Evolutionary conservation across 1,140 invertebrate genomes (phyloP).

Genomic region (Drosophila nasuta): DNA sequence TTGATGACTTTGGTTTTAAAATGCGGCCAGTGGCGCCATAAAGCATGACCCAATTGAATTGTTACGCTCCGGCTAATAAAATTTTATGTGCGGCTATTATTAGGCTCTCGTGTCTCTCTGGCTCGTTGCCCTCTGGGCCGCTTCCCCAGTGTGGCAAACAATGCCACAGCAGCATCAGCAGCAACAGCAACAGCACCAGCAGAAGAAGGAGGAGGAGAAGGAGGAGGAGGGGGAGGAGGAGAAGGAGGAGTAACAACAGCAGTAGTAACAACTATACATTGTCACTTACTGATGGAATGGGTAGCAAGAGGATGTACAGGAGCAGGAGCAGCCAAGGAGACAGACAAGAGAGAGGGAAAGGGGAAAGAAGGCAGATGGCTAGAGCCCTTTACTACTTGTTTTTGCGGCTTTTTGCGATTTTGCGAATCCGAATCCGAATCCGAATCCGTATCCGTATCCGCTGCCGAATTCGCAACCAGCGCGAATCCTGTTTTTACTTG

Average conservation of each 20-base stretch:
- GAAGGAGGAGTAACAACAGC: not conserved
- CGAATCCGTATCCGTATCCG: slow-evolving; percentile 27
- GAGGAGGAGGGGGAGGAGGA: no score
- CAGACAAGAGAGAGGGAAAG: no score
- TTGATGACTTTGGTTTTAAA: slow-evolving; percentile 39
- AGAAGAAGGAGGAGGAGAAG: no score
- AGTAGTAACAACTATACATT: slow-evolving; percentile 29
- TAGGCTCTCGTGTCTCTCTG: slow-evolving; percentile 58
- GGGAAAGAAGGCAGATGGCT: not conserved
- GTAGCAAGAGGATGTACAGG: not conserved
- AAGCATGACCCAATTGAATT: slow-evolving; percentile 82
- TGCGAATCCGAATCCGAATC: no score
- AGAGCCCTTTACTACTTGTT: slow-evolving; percentile 17
- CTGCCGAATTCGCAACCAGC: slow-evolving; percentile 22
- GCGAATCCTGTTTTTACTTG: slow-evolving; percentile 4
- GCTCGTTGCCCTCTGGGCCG: not conserved
- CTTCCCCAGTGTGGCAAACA: slow-evolving; percentile 2
- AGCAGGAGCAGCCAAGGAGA: not conserved
- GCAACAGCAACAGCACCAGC: not conserved
- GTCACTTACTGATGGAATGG: slow-evolving; percentile 18
- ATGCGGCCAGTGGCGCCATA: slow-evolving; percentile 55
- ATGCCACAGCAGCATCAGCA: not conserved
- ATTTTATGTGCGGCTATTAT: slow-evolving; percentile 80
- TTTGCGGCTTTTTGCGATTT: slow-evolving; percentile 14
- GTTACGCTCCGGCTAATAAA: slow-evolving; percentile 77